Evolutionary conservation across 2,113 vertebrate genomes (phyloP).

Genomic region (Nesogale talazaci): DNA sequence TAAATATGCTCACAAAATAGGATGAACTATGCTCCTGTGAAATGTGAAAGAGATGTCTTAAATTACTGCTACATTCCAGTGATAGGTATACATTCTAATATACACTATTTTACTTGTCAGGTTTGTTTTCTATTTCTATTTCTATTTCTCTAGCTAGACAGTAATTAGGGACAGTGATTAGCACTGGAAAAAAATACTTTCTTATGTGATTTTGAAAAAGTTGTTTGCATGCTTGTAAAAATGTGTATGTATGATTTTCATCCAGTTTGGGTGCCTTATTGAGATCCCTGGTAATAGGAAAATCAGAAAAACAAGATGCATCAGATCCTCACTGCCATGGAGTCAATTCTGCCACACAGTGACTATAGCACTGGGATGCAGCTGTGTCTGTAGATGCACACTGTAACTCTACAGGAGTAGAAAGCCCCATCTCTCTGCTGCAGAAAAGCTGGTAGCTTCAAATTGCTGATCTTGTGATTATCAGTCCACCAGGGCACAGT

Average conservation of each 20-base stretch:
- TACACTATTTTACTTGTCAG: neutral
- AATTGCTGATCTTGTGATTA: too few species aligned
- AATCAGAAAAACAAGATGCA: neutral
- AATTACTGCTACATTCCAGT: neutral
- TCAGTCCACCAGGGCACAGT: too few species aligned
- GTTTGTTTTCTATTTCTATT: neutral
- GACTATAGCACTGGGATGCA: too few species aligned
- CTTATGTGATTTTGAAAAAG: neutral
- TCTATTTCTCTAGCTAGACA: too few species aligned
- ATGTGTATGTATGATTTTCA: neutral
- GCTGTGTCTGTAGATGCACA: too few species aligned
- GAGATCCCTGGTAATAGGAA: accelerated
- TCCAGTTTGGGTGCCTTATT: too few species aligned
- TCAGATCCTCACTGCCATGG: too few species aligned
- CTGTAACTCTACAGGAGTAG: too few species aligned
- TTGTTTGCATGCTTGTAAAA: neutral
- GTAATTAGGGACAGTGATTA: neutral
- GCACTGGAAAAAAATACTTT: neutral
- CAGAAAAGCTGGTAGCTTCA: too few species aligned
- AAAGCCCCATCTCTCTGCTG: too few species aligned
- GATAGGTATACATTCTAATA: neutral
- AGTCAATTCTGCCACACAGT: too few species aligned
- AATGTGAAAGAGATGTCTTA: neutral
- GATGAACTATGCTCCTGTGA: neutral
- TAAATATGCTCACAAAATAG: neutral